Base-by-base conservation (phyloP, 2,888 invertebrate species). In the Acleris literana region DNA sequence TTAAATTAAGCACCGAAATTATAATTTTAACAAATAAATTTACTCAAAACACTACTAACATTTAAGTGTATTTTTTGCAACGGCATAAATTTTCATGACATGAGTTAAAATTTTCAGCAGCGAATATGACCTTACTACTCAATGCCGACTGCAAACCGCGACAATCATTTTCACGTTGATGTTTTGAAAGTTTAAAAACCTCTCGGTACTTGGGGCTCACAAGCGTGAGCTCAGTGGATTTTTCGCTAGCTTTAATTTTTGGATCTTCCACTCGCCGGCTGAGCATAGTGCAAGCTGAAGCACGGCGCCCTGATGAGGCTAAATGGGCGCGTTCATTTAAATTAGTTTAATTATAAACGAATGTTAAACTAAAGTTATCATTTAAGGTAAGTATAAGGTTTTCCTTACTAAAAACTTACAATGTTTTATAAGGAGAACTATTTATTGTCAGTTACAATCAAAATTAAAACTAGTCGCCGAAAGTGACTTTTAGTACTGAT, bases 131-230 rank as follows among this genome's bases (percentile, higher is more conserved):
- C 43, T 55, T 55, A 20, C 17, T 46, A 46, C n/a, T 46, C n/a
- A 49, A 44, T 25, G 46, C 44, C 16, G 46, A 17, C 22, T 29
- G 25, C 25, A 46, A 57, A 51, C 43, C 29, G 18, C 13, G 17
- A 33, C 17, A 49, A 33, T 48, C 18, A 16, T 33, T 51, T 60
- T 52, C 39, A 22, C 59, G 51, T 60, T 22, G 20, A 52, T n/a
- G 22, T 52, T 60, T 60, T 25, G 39, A 43, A 17, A 39, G 46
- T 60, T 60, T 43, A 16, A 60, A 49, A 60, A 51, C 49, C 58
- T 20, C 59, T 3, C 16, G 33, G 22, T 43, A 52, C 51, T 60
- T 20, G 51, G 43, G 43, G 51, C 22, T 52, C 2, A 52, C 43
- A 52, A 52, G 39, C 33, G 51, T 46, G 13, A 39, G 22, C 56